These are phyloP conservation scores for Hydra vulgaris DNA, from an alignment of 30 jellyfish, hydroid and myxozoan genomes.

Conservation along the genomic window DNA sequence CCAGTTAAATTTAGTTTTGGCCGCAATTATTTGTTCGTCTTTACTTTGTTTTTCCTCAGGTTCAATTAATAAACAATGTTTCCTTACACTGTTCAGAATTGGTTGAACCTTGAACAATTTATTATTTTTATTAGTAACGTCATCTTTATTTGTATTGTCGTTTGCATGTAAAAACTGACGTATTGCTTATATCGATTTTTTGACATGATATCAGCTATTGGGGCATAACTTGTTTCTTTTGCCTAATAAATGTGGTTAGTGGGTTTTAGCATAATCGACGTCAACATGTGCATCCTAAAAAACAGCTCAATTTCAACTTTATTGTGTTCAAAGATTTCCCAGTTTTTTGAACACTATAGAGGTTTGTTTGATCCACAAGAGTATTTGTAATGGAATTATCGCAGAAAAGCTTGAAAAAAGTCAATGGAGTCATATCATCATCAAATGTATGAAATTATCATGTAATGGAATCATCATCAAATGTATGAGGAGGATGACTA, in stretches of 20 bases:
- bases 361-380: constrained; percentile 1
- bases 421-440: constrained; percentile 4
- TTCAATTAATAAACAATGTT: constrained; percentile 2
- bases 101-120: constrained; percentile 9
- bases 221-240: constrained; percentile 4
- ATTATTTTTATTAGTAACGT: constrained; percentile 13
- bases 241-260: background rate
- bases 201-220: constrained; percentile 1
- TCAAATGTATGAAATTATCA: no score
- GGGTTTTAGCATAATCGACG: background rate
- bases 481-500: background rate
- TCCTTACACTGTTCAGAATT: background rate
- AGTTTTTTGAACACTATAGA: no score
- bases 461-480: no score
- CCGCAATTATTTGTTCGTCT: constrained; percentile 44
- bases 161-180: background rate
- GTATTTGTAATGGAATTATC: constrained; percentile 1
- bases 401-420: background rate
- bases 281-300: background rate
- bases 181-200: background rate
- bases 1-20: constrained; percentile 41
- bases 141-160: constrained; percentile 8
- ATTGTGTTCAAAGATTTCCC: background rate
- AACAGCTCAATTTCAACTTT: background rate
- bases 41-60: constrained; percentile 21